These are phyloP conservation scores for Prenolepis imparis DNA, from an alignment of 2,888 invertebrate genomes.

Conservation along the genomic window DNA sequence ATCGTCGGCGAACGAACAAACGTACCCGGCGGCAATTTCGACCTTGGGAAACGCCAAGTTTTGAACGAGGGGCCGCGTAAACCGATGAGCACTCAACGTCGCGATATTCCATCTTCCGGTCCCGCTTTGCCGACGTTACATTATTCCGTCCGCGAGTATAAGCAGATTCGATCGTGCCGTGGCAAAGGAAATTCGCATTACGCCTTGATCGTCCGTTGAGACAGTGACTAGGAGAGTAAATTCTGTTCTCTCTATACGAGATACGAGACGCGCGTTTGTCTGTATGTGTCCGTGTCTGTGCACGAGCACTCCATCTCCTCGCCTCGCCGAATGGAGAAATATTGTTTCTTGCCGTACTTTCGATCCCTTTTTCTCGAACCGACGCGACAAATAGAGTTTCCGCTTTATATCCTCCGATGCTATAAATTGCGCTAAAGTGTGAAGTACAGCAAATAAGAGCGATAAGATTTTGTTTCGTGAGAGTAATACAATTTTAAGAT, in stretches of 20 bases:
- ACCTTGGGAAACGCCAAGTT: constrained; percentile 64
- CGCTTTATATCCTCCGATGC: background rate
- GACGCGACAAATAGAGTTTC: constrained; percentile 38
- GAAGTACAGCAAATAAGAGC: background rate
- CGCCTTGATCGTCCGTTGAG: constrained; percentile 65
- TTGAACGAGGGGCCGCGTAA: constrained; percentile 58
- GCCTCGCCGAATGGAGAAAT: constrained; percentile 30
- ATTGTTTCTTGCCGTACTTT: constrained; percentile 39
- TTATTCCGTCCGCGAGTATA: constrained; percentile 70
- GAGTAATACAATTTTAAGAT: background rate
- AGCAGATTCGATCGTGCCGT: constrained; percentile 76
- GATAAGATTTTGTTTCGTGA: background rate
- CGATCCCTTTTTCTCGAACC: background rate
- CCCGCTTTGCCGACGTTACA: constrained; percentile 65
- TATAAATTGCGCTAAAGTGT: constrained; percentile 7
- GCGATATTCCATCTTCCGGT: constrained; percentile 65
- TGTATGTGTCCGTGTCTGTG: background rate
- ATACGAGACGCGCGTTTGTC: constrained; percentile 52
- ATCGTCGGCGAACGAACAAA: constrained; percentile 50
- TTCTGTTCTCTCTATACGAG: constrained; percentile 59
- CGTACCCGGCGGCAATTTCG: constrained; percentile 67
- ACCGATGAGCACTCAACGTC: constrained; percentile 47
- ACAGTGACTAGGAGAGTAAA: constrained; percentile 66
- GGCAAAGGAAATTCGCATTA: constrained; percentile 78
- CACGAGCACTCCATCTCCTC: background rate